A percentile compares a stretch with the other conserved stretches of the same genome.
phyloP scores from a whole-genome alignment of 1,140 invertebrate species.

The Zophobas atratus region DNA sequence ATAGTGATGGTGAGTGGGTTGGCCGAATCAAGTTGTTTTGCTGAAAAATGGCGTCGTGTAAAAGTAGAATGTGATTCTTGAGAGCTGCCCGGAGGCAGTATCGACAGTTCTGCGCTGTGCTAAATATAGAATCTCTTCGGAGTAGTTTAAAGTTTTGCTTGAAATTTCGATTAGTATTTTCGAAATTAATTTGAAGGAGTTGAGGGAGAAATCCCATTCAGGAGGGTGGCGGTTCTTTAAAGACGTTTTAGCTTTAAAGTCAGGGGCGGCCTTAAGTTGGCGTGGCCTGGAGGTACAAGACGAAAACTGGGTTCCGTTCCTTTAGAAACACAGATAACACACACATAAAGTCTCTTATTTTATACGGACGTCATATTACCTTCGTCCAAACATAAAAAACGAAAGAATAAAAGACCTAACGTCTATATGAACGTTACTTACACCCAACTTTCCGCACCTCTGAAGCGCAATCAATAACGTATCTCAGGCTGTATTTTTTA shows the following conservation, averaged over 20 bases:
- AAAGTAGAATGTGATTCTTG: constrained; percentile 12
- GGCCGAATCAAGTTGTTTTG: constrained; percentile 4
- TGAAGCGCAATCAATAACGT: no score
- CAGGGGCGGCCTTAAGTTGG: no score
- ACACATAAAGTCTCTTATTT: no score
- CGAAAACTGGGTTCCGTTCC: no score
- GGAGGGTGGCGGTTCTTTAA: constrained; percentile 12
- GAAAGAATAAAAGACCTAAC: no score
- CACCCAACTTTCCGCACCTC: no score
- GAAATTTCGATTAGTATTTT: constrained; percentile 43
- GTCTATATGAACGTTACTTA: no score
- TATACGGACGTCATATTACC: no score
- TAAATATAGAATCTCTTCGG: constrained; percentile 37
- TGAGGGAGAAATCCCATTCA: constrained; percentile 10
- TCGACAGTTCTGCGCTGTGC: constrained; percentile 53
- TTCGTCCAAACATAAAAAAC: no score
- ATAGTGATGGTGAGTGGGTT: background rate
- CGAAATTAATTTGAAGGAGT: constrained; percentile 20
- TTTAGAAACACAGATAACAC: no score
- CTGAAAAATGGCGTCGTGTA: constrained; percentile 9
- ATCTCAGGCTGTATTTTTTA: no score
- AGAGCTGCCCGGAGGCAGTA: constrained; percentile 37
- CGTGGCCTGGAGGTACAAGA: no score
- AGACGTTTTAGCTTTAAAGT: constrained; percentile 25
- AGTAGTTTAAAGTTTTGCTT: constrained; percentile 33